These are phyloP conservation scores for Pardosa pseudoannulata DNA, from an alignment of 2,888 invertebrate species.

Conservation along the genomic window DNA sequence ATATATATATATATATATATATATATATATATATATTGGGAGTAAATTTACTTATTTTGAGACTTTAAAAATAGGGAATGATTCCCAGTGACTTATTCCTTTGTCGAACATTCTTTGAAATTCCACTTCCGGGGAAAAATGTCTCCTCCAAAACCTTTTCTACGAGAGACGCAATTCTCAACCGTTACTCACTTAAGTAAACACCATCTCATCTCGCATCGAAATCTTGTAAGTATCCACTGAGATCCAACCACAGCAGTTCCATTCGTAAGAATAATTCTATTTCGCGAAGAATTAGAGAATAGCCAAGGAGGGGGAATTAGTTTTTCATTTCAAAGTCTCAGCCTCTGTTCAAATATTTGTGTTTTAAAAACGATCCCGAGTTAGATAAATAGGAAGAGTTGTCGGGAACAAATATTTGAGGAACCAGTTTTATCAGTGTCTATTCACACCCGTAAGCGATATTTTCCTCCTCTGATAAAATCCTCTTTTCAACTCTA, in stretches of 20 bases:
- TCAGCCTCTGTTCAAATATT: constrained; percentile 56
- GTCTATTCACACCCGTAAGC: background rate
- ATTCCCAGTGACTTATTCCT: too few relatives aligned
- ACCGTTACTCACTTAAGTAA: background rate
- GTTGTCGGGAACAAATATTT: constrained; percentile 55
- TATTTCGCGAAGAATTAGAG: background rate
- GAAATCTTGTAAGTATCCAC: background rate
- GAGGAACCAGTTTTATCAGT: constrained; percentile 17
- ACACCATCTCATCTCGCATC: background rate
- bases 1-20: too few relatives aligned
- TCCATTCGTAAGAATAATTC: background rate
- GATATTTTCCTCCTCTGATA: background rate
- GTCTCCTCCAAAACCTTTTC: background rate
- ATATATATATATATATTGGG: too few relatives aligned
- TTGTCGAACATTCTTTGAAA: too few relatives aligned
- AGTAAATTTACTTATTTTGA: too few relatives aligned
- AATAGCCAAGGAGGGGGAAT: constrained; percentile 2
- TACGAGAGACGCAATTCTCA: background rate
- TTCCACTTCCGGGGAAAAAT: too few relatives aligned
- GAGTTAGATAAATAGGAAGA: constrained; percentile 26
- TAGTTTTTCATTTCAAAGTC: constrained; percentile 51
- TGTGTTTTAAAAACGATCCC: constrained; percentile 68
- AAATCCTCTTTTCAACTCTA: background rate
- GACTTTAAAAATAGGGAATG: too few relatives aligned
- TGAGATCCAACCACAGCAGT: background rate